These are phyloP conservation scores for Pomatostomus ruficeps DNA, from an alignment of 2,113 vertebrate species.

Conservation along the genomic window DNA sequence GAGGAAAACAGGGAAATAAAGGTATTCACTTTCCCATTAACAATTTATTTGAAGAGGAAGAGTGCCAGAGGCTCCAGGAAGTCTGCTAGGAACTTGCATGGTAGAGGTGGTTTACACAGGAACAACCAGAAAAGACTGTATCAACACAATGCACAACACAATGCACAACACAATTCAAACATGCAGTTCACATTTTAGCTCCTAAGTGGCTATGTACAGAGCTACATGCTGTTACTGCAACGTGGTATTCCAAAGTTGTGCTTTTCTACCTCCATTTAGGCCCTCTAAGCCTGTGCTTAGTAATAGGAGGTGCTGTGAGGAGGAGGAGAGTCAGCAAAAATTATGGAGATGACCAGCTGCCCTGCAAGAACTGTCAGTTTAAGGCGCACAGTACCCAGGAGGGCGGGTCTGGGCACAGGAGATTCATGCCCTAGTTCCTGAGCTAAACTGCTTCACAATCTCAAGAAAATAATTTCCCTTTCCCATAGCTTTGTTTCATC, in stretches of 20 bases:
- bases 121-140: neutral
- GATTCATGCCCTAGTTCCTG: neutral
- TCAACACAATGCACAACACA: neutral
- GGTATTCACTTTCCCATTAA: neutral
- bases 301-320: neutral
- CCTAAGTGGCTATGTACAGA: fast-evolving
- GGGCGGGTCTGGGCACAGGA: neutral
- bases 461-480: neutral
- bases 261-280: neutral
- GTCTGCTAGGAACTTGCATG: neutral
- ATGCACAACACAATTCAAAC: neutral
- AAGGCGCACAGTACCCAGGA: neutral
- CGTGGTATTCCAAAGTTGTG: neutral
- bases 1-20: neutral
- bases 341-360: neutral
- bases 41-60: neutral
- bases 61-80: neutral
- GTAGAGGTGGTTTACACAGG: neutral
- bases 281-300: neutral
- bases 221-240: neutral
- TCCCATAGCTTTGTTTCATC: neutral
- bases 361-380: neutral
- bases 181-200: neutral
- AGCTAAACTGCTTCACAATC: neutral
- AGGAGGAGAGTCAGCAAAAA: neutral